A percentile compares a stretch with the other conserved stretches of the same genome.
phyloP scores from a whole-genome alignment of 35 echinoderm and acorn worm species.

The Ptychodera flava region DNA sequence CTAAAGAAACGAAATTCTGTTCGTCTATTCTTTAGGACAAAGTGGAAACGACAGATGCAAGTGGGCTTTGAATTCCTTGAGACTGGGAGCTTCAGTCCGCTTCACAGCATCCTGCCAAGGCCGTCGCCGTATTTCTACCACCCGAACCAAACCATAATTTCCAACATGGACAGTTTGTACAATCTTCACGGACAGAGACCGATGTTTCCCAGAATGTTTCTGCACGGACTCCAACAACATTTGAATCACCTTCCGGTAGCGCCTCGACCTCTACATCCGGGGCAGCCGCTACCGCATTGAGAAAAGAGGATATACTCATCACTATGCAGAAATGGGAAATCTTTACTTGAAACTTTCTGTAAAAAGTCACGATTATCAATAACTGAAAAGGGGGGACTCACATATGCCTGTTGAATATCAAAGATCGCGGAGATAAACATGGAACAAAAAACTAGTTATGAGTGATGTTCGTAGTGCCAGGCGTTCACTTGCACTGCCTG shows the following conservation, averaged over 20 bases:
- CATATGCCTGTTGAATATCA: too few species aligned
- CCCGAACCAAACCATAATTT: constrained; percentile 71
- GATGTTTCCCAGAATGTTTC: constrained; percentile 54
- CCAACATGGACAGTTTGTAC: constrained; percentile 61
- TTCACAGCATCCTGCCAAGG: not conserved
- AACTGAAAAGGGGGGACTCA: too few species aligned
- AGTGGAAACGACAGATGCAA: constrained; percentile 38
- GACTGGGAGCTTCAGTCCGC: not conserved
- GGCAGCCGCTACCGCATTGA: not conserved
- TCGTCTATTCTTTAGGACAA: too few species aligned
- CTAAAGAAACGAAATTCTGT: too few species aligned
- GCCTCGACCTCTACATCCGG: constrained; percentile 53
- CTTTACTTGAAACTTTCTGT: not conserved
- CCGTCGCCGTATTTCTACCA: constrained; percentile 79
- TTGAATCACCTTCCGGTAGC: constrained; percentile 63
- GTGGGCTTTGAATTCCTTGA: constrained; percentile 34
- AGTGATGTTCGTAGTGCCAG: too few species aligned
- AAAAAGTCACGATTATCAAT: not conserved
- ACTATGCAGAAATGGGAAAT: not conserved
- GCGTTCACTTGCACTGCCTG: too few species aligned
- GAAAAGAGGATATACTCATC: not conserved
- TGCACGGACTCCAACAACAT: constrained; percentile 74
- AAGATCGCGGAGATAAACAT: too few species aligned
- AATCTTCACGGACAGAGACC: constrained; percentile 65
- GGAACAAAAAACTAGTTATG: too few species aligned